phyloP scores from a whole-genome alignment of 1,140 invertebrate genomes.

The Drosophila paulistorum region DNA sequence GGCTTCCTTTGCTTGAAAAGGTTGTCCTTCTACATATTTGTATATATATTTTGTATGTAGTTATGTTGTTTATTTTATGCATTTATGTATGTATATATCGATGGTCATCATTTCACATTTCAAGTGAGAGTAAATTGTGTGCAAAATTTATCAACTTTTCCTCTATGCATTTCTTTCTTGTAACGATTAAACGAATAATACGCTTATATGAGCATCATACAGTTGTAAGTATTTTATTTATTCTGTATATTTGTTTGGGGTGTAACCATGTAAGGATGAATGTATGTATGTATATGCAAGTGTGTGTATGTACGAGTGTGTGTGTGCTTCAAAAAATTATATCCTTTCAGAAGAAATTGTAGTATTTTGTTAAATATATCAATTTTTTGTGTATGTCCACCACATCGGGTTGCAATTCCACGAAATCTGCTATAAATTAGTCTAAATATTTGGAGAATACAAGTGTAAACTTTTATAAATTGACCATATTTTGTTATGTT shows the following conservation, averaged over 20 bases:
- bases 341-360: conserved; percentile 38
- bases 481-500: too few species aligned
- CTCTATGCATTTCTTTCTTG: conserved; percentile 25
- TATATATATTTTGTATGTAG: conserved; percentile 38
- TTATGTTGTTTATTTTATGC: conserved; percentile 20
- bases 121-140: conserved; percentile 62
- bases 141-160: conserved; percentile 42
- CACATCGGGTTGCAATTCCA: background rate
- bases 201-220: conserved; percentile 51
- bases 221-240: conserved; percentile 25
- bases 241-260: background rate
- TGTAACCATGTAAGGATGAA: background rate
- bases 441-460: background rate
- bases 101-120: conserved; percentile 77
- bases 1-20: conserved; percentile 51
- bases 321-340: conserved; percentile 33
- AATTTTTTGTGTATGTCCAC: background rate
- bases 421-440: background rate
- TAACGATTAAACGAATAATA: conserved; percentile 51
- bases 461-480: too few species aligned
- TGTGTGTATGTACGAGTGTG: conserved; percentile 26
- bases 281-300: conserved; percentile 43
- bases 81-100: conserved; percentile 68
- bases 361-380: conserved; percentile 32
- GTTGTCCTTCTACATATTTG: conserved; percentile 39